Evolutionary conservation across 1,140 invertebrate species (phyloP), one percentile per base, ranked within the genome.

Genomic region (Ooceraea biroi): DNA sequence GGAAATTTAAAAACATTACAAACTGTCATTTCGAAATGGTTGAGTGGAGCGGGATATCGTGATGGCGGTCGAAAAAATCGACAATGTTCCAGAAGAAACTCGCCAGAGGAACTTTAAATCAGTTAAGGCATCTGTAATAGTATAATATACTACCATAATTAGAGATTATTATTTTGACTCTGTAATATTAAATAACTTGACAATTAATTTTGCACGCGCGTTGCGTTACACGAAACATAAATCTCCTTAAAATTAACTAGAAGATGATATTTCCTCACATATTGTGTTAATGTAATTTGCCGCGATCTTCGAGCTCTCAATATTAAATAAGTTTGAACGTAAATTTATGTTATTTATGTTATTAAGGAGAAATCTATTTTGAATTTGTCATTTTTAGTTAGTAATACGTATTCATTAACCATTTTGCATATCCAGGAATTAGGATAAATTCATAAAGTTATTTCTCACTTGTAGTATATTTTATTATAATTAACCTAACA

Each of bases 391-490:
- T 46, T 22, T 46, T 0, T 30, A 1, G 5, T 10, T 22, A 48
- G n/a, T 57, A 72, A 11, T 57, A 41, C 22, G 19, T 41, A 22
- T 72, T 41, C 22, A 14, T 27, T 50, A 30, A 14, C 5, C 1
- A 57, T 36, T n/a, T 7, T 41, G 0, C 12, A 41, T 11, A n/a
- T 7, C 1, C 14, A 12, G 25, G 14, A 36, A 44, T 57, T 7
- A 41, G 22, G 30, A 68, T 36, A 12, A 55, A 71, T 72, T 72
- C 55, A 57, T 8, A 25, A 57, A 72, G 27, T 14, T 19, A 72
- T 57, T 25, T 14, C 41, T 57, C 4, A 36, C n/a, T 57, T 25
- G 30, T 17, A 41, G n/a, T 25, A 17, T 14, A 55, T 19, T 50
- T 63, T 17, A 36, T 5, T 27, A 50, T 27, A 55, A 55, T 55